Base-by-base conservation (phyloP, 2,888 invertebrate genomes). In the Linhomoeus sp. region DNA sequence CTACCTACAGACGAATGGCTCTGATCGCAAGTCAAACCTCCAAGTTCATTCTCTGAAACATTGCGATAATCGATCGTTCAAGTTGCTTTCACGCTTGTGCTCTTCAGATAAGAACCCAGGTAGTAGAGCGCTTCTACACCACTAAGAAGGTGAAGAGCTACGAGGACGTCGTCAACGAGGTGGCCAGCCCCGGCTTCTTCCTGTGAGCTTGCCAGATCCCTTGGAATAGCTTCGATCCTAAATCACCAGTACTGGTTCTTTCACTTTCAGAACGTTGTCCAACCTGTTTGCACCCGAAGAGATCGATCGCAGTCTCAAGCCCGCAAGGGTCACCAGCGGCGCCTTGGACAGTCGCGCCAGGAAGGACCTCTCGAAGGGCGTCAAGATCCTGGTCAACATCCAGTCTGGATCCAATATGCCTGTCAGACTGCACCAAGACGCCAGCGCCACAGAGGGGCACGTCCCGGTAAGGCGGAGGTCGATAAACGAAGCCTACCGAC, bases 111-210 rank as follows among this genome's bases (percentile, higher is more conserved):
- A 73, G 78, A 53, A 75, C 72, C 47, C 74, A 76, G 56, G 71
- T 79, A 49, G 68, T 75, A 50, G 73, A 71, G 51, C 72, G 73
- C 53, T 73, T 73, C 57, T 65, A 70, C 50, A 64, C 67, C 47
- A 64, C 70, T 17, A 64, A 71, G 46, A 69, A 71, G 52, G 69
- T 71, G 58, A 67, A 73, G 54, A 63, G 66, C 33, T 68, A 77
- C 45, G 75, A 77, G 53, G 79, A 83, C 59, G 71, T 80, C 50
- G 72, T 86, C 1, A 69, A 77, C 50, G 81, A 80, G 56, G 29
- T 29, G 7, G 29, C 29, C 29, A 37, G 37, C 17, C 37, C 19
- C 12, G 37, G 37, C 37, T 37, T 19, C 9, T 37, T 37, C 37
- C n/a, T 19, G n/a, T 37, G 5, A 29, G 29, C 29, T n/a, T n/a